A percentile compares a stretch with the other conserved stretches of the same genome.
These are phyloP conservation scores for Leptocoma aspasia DNA, from an alignment of 2,113 vertebrate genomes.

Conservation along the genomic window DNA sequence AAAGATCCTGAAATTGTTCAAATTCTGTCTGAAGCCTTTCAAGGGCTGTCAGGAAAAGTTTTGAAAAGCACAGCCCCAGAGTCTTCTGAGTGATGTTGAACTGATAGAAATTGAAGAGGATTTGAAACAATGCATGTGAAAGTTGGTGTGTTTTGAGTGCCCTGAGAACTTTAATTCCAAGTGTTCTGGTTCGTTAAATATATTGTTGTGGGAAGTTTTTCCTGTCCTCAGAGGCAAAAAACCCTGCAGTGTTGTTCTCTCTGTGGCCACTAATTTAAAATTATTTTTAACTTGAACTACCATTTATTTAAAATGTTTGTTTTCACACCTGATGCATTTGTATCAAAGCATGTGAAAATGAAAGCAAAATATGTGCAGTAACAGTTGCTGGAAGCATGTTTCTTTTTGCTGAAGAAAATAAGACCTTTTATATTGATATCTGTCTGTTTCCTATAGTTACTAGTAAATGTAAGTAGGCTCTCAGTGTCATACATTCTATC, in stretches of 20 bases:
- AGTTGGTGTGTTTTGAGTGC: conserved; percentile 41
- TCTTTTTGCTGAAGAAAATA: neutral
- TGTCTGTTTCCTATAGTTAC: conserved; percentile 40
- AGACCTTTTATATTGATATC: conserved; percentile 22
- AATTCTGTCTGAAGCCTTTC: neutral
- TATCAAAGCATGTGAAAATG: neutral
- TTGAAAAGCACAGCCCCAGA: neutral
- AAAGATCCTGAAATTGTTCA: neutral
- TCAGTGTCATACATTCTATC: neutral
- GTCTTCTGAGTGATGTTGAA: neutral
- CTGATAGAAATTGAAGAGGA: neutral
- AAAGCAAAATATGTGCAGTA: neutral
- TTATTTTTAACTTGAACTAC: neutral
- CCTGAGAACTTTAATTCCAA: conserved; percentile 43
- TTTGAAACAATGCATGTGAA: conserved; percentile 41
- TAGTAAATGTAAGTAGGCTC: conserved; percentile 14
- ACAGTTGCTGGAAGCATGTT: neutral
- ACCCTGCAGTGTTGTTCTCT: neutral
- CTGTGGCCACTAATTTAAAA: neutral
- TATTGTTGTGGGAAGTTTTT: conserved; percentile 46
- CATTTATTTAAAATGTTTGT: neutral
- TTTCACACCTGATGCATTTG: conserved; percentile 17
- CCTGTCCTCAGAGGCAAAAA: conserved; percentile 57
- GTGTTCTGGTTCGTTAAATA: conserved; percentile 41
- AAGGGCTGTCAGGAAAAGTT: conserved; percentile 2